Base-by-base conservation (phyloP, 2,113 vertebrate genomes). In the Psittacus erithacus region DNA sequence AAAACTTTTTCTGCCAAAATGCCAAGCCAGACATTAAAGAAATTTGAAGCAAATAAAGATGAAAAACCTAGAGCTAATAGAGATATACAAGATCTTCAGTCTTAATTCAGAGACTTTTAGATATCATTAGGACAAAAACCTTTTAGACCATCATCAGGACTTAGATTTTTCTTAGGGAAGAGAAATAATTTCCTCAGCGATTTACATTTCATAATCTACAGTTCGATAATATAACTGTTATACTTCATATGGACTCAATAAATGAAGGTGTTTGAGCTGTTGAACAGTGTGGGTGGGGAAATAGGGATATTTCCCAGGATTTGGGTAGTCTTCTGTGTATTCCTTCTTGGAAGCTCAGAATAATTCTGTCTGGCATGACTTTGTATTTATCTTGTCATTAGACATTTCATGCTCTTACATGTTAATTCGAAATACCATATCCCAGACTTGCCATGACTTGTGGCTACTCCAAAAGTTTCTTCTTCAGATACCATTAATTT, bases 271-370 rank as follows among this genome's bases (percentile, higher is more conserved):
- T 62, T 76, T 53, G n/a, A 53, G n/a, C 28, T 76, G 46, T 62
- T 69, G 28, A 82, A 52, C 3, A 14, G 10, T 24, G n/a, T 41
- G 43, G 9, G 3, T 43, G 27, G 7, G 5, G 9, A 75, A 92
- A 80, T 5, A 44, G 2, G 10, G 5, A 8, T 27, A 81, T 43
- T 92, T 80, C 13, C 29, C 33, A 67, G 25, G 57, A 15, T 41
- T 49, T 25, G 13, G 1, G 0, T 29, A 29, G 68, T 82, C 6
- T 68, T 3, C 57, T 23, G 2, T 46, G 8, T 67, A 39, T 3
- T 90, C 38, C 24, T 69, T 2, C 22, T 28, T 25, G 91, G 55
- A 86, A 82, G 2, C 29, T 70, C 25, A 65, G 29, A 82, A 62
- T 46, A 85, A 49, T 24, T 15, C 1, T 46, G 1, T 22, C 41